phyloP scores from a whole-genome alignment of 2,113 vertebrate genomes.

The Capra hircus region DNA sequence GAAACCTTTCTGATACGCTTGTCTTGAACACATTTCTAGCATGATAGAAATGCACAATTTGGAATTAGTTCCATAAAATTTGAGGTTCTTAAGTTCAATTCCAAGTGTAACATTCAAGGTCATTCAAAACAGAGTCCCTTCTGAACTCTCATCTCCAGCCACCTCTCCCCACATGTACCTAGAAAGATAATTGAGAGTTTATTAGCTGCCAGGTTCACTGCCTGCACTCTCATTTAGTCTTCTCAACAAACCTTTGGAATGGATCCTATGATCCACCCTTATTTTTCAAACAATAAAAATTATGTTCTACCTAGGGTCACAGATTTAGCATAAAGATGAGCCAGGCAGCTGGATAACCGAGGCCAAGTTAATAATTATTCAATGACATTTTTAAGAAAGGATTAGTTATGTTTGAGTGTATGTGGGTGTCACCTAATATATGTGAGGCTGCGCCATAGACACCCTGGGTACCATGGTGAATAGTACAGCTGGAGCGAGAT shows the following conservation, averaged over 20 bases:
- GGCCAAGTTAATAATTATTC: background rate
- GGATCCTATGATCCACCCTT: background rate
- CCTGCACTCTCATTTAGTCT: background rate
- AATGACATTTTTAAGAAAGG: background rate
- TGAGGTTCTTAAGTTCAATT: background rate
- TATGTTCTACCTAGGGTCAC: background rate
- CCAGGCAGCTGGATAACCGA: background rate
- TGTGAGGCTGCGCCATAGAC: background rate
- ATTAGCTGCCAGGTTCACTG: background rate
- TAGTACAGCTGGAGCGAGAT: background rate
- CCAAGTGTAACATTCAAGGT: background rate
- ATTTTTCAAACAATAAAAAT: background rate
- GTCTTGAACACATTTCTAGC: background rate
- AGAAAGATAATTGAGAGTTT: background rate
- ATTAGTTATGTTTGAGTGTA: background rate
- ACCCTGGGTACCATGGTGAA: accelerated
- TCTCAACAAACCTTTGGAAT: background rate
- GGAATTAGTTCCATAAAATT: background rate
- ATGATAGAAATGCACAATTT: background rate
- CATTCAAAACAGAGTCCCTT: background rate
- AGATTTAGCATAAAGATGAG: background rate
- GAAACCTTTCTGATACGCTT: background rate
- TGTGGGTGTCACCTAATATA: background rate
- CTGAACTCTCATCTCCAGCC: background rate
- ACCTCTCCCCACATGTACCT: background rate